Conservation (phyloP, 2,888 invertebrate species). For the Ommatoiulus sabulosus region DNA sequence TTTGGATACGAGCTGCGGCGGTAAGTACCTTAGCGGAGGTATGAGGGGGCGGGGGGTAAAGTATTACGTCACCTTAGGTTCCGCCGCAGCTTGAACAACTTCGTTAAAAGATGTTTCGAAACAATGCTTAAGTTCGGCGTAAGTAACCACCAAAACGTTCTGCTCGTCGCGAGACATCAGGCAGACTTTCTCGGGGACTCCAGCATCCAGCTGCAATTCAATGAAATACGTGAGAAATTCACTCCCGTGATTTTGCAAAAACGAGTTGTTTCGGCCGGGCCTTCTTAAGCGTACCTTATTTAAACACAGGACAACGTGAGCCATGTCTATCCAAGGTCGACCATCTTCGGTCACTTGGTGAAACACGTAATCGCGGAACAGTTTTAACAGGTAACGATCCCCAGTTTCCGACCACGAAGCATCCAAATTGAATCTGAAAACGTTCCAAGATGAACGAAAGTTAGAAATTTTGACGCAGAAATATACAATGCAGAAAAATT, state of each 20-base stretch:
- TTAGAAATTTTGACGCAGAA: too few species aligned
- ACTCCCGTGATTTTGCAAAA: background rate
- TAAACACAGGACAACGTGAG: conserved; percentile 92
- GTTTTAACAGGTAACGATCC: conserved; percentile 96
- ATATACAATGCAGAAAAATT: too few species aligned
- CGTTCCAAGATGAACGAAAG: background rate
- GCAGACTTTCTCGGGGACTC: conserved; percentile 86
- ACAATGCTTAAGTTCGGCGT: conserved; percentile 94
- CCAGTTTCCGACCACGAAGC: conserved; percentile 98
- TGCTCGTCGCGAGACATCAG: conserved; percentile 97
- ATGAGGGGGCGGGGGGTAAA: background rate
- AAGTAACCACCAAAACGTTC: conserved; percentile 94
- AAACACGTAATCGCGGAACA: conserved; percentile 97
- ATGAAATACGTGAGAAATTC: conserved; percentile 21
- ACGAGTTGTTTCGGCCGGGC: background rate
- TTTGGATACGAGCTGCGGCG: background rate
- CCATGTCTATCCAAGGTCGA: conserved; percentile 95
- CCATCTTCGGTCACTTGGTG: conserved; percentile 95
- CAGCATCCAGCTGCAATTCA: conserved; percentile 75
- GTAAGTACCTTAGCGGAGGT: conserved; percentile 1
- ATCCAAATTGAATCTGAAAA: conserved; percentile 88
- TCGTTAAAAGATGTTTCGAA: conserved; percentile 93
- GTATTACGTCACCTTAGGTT: conserved; percentile 56
- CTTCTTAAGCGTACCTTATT: conserved; percentile 75
- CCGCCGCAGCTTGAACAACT: conserved; percentile 71